A percentile compares a stretch with the other conserved stretches of the same genome.
Evolutionary conservation across 1,140 invertebrate genomes (phyloP).

Genomic region (Chrysoperla carnea): DNA sequence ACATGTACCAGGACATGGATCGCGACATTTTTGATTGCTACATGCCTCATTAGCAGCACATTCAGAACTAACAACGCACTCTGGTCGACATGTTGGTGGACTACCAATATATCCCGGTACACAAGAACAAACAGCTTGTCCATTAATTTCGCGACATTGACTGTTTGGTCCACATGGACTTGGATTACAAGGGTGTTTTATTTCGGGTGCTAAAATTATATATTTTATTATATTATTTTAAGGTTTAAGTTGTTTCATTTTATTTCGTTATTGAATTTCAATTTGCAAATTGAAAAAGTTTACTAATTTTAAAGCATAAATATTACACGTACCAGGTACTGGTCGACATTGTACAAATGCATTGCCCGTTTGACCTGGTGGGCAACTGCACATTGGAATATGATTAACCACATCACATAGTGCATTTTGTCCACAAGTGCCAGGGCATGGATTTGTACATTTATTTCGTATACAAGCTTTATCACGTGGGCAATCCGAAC

Average conservation of each 20-base stretch:
- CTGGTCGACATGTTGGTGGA: slow-evolving; percentile 30
- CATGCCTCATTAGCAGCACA: slow-evolving; percentile 41
- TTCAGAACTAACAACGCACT: slow-evolving; percentile 42
- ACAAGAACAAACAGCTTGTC: slow-evolving; percentile 30
- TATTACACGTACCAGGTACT: slow-evolving; percentile 31
- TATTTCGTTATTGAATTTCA: background rate
- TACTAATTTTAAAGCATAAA: background rate
- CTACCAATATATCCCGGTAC: slow-evolving; percentile 27
- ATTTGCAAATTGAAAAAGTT: slow-evolving; percentile 8
- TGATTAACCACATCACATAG: slow-evolving; percentile 46
- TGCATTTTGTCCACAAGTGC: slow-evolving; percentile 38
- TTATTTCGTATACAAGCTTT: slow-evolving; percentile 41
- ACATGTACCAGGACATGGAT: slow-evolving; percentile 42
- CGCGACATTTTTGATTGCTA: slow-evolving; percentile 36
- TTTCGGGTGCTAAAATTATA: slow-evolving; percentile 26
- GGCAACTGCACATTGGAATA: slow-evolving; percentile 44
- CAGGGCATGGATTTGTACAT: slow-evolving; percentile 40
- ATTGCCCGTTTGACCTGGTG: slow-evolving; percentile 40
- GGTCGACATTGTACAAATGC: slow-evolving; percentile 40
- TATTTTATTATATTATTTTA: slow-evolving; percentile 2
- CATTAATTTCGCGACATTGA: slow-evolving; percentile 25
- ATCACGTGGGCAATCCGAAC: slow-evolving; percentile 37
- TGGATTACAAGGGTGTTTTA: slow-evolving; percentile 24
- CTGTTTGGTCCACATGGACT: slow-evolving; percentile 19
- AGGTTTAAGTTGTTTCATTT: background rate